These are phyloP conservation scores for Myocastor coypus DNA, from an alignment of 2,113 vertebrate genomes.

Conservation along the genomic window DNA sequence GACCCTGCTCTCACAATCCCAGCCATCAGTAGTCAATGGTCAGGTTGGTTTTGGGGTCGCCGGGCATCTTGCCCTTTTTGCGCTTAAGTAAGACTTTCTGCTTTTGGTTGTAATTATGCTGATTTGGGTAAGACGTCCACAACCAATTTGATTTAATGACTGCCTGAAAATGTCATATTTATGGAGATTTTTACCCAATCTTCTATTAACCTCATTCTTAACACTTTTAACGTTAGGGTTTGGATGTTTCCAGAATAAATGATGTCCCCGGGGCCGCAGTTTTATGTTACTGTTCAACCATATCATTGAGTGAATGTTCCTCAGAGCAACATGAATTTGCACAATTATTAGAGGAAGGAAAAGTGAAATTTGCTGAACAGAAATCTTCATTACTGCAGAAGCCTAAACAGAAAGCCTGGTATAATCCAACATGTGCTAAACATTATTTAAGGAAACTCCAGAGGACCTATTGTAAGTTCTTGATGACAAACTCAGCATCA, in stretches of 20 bases:
- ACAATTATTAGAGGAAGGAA: not conserved
- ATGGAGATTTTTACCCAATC: not conserved
- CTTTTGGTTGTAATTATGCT: not conserved
- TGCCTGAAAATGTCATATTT: not conserved
- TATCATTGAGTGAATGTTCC: no score
- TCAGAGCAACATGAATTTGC: rapidly evolving
- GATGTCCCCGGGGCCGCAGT: no score
- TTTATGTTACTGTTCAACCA: not conserved
- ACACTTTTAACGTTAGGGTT: not conserved
- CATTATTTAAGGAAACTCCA: not conserved
- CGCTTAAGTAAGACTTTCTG: not conserved
- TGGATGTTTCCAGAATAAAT: not conserved
- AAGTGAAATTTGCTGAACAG: not conserved
- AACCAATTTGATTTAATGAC: not conserved
- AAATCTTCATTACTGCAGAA: not conserved
- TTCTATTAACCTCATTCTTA: not conserved
- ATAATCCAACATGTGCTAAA: rapidly evolving
- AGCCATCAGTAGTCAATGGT: rapidly evolving
- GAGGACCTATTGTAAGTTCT: not conserved
- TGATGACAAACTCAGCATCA: not conserved
- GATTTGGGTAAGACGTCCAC: not conserved
- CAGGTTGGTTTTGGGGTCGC: not conserved
- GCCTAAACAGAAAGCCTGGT: not conserved
- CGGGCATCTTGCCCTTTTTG: not conserved
- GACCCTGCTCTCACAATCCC: no score